Conservation (phyloP, 2,113 vertebrate genomes). For the Brachypteracias leptosomus region DNA sequence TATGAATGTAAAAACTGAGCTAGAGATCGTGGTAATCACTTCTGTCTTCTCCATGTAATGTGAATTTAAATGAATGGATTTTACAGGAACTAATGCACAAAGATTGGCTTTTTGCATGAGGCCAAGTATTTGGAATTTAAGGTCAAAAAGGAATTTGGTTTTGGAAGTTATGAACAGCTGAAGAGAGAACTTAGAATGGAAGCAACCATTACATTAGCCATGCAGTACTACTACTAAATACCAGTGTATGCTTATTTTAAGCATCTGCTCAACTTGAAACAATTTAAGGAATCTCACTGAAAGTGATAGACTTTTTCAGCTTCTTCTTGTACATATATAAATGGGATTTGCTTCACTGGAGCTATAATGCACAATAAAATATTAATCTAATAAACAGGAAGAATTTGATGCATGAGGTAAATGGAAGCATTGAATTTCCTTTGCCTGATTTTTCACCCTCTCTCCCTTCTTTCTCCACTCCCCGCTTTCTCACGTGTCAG, state of each 20-base stretch:
- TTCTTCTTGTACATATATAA: background rate
- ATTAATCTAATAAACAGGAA: background rate
- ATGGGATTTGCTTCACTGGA: background rate
- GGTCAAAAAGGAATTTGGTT: background rate
- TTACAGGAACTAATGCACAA: background rate
- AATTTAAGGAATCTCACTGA: background rate
- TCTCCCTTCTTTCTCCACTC: background rate
- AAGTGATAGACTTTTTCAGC: background rate
- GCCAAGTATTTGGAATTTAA: background rate
- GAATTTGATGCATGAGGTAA: background rate
- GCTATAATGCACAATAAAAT: background rate
- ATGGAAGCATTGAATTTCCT: background rate
- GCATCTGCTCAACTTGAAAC: background rate
- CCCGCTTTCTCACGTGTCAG: background rate
- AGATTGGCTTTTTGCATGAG: background rate
- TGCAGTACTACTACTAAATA: background rate
- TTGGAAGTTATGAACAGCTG: slow-evolving; percentile 4
- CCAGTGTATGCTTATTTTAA: background rate
- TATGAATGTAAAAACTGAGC: background rate
- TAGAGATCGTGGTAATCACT: background rate
- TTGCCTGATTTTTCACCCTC: background rate
- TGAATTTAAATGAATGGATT: background rate
- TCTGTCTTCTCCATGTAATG: background rate
- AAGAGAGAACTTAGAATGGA: background rate
- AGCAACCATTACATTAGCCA: background rate